Base-by-base conservation (phyloP, 2,113 vertebrate genomes). In the Colistium nudipinnis region DNA sequence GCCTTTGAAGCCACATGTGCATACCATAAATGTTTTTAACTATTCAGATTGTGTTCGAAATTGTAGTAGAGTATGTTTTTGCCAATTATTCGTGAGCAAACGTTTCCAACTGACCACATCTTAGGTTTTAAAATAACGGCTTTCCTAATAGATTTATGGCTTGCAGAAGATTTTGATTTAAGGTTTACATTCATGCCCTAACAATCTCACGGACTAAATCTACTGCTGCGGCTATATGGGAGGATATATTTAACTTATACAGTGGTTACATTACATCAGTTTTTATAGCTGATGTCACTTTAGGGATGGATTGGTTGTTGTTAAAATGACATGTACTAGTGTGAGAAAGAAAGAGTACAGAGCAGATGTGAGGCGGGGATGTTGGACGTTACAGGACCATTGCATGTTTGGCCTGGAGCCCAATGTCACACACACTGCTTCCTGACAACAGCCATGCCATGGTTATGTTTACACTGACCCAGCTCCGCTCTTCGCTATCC, bases 401-500 rank as follows among this genome's bases (percentile, higher is more conserved):
- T 2, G 64, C 80, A 85, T 73, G 84, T 79, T 90, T 88, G 87
- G 80, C 87, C 57, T 39, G 9, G 66, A 81, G 88, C 85, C 87
- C 60, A 74, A 82, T 90, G 90, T 92, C 90, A 92, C 88, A 90
- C 90, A 91, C 70, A 76, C 45, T 52, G 70, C 81, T 88, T 90
- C 85, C 91, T 91, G 89, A 92, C 83, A 80, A 82, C 90, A 86
- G 76, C 89, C 90, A 91, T 88, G 84, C 83, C 87, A 82, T 39
- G 43, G 68, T 38, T 14, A 44, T 90, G 90, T 93, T 93, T 92
- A 93, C 81, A 87, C 81, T 78, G 68, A 82, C 65, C 71, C 79
- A 48, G 57, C 65, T 70, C 69, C 45, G 30, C 81, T 84, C 51
- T 31, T 68, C 52, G 48, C 82, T 74, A 22, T 77, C 63, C 69